These are phyloP conservation scores for Tangara arthus DNA, from an alignment of 2,797 vertebrate species.

Conservation along the genomic window DNA sequence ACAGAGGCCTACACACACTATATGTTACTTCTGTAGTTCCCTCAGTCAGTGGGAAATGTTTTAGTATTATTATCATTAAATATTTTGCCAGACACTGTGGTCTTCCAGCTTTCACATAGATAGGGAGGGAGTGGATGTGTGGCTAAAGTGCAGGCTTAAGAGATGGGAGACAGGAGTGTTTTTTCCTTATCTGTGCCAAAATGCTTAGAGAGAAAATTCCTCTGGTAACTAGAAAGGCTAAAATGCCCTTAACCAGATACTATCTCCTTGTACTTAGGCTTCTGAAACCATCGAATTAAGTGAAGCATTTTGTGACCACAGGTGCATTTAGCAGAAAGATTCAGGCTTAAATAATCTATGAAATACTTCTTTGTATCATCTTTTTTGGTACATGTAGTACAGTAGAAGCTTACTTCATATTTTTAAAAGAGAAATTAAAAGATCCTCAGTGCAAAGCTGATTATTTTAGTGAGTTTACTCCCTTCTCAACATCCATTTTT, in stretches of 20 bases:
- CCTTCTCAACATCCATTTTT: background rate
- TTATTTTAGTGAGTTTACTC: background rate
- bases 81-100: conserved; percentile 51
- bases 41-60: conserved; percentile 60
- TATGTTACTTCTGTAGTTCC: conserved; percentile 48
- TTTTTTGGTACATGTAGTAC: background rate
- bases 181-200: conserved; percentile 39
- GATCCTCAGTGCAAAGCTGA: background rate
- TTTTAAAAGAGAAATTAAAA: background rate
- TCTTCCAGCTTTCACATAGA: conserved; percentile 47
- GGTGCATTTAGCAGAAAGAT: background rate
- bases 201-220: conserved; percentile 6
- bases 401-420: background rate
- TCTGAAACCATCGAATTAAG: background rate
- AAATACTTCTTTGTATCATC: background rate
- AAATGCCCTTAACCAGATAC: background rate
- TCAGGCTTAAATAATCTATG: background rate
- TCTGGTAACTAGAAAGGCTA: background rate
- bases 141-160: conserved; percentile 35
- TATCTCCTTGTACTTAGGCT: background rate
- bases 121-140: conserved; percentile 18
- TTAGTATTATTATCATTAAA: conserved; percentile 58
- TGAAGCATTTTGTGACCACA: background rate
- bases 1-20: conserved; percentile 54
- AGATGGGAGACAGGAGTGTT: background rate